Conservation (phyloP, 1,140 invertebrate species). For the Tetramorium simillimum region DNA sequence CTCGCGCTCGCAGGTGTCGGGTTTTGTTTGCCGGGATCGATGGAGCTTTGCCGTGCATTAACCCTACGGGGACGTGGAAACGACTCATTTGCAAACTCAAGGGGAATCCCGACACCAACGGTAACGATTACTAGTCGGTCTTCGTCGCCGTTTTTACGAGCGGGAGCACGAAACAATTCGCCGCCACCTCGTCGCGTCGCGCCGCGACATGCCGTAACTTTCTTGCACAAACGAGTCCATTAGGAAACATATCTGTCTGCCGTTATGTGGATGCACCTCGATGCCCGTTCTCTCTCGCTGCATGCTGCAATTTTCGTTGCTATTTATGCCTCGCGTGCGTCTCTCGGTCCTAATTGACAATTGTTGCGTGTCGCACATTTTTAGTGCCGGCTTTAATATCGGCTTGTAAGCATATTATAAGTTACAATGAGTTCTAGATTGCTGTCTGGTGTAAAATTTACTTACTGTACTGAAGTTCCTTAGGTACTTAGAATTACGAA, state of each 20-base stretch:
- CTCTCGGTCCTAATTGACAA: slow-evolving; percentile 28
- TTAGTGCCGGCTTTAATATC: not conserved
- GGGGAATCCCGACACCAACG: not conserved
- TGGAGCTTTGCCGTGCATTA: not conserved
- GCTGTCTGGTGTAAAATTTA: not conserved
- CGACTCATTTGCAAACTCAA: not conserved
- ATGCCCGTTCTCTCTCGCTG: not conserved
- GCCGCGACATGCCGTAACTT: slow-evolving; percentile 21
- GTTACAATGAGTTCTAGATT: not conserved
- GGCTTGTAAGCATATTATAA: not conserved
- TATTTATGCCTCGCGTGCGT: not conserved
- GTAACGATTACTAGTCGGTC: not conserved
- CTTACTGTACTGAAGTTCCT: not conserved
- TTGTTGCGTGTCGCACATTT: not conserved
- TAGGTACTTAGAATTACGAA: not conserved
- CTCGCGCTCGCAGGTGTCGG: slow-evolving; percentile 3
- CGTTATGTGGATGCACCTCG: slow-evolving; percentile 1
- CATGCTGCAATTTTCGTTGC: not conserved
- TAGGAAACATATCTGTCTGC: not conserved
- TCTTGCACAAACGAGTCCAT: slow-evolving; percentile 20
- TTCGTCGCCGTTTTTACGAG: slow-evolving; percentile 19
- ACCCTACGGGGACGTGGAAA: slow-evolving; percentile 25
- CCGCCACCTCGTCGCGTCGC: not conserved
- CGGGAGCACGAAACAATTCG: slow-evolving; percentile 48
- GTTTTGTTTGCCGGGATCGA: slow-evolving; percentile 25